Evolutionary conservation across 2,113 vertebrate species (phyloP).

Genomic region (Ploceus nigricollis): DNA sequence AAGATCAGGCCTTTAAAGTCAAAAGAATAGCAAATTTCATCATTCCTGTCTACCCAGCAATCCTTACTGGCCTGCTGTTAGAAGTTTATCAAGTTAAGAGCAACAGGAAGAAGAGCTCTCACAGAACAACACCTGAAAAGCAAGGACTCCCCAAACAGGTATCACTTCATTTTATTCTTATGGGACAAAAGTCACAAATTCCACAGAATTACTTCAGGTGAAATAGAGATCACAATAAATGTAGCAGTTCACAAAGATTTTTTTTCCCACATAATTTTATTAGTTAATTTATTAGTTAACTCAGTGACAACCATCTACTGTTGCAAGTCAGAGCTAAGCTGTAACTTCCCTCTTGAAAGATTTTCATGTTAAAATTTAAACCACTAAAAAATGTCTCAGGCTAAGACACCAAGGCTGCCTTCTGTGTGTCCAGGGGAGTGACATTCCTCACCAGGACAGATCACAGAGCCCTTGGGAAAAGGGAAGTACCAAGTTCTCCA

Average conservation of each 20-base stretch:
- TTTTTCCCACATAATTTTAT: background rate
- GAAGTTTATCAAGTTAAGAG: background rate
- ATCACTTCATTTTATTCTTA: background rate
- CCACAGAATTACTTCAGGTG: background rate
- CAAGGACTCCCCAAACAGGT: background rate
- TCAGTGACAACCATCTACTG: background rate
- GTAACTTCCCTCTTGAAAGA: background rate
- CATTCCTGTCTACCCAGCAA: background rate
- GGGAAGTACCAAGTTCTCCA: accelerated
- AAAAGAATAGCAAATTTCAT: background rate
- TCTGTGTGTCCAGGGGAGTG: background rate
- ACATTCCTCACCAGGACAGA: background rate
- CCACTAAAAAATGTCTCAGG: background rate
- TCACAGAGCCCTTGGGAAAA: background rate
- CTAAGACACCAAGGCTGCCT: background rate
- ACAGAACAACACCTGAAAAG: background rate
- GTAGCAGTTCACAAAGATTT: background rate
- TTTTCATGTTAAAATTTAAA: background rate
- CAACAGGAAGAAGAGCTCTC: background rate
- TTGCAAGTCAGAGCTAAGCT: background rate
- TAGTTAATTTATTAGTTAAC: background rate
- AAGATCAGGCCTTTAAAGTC: background rate
- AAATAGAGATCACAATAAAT: background rate
- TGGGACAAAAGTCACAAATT: background rate
- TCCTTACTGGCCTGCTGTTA: background rate